Base-by-base conservation (phyloP, 2,888 invertebrate genomes). In the Cataglyphis cursor region DNA sequence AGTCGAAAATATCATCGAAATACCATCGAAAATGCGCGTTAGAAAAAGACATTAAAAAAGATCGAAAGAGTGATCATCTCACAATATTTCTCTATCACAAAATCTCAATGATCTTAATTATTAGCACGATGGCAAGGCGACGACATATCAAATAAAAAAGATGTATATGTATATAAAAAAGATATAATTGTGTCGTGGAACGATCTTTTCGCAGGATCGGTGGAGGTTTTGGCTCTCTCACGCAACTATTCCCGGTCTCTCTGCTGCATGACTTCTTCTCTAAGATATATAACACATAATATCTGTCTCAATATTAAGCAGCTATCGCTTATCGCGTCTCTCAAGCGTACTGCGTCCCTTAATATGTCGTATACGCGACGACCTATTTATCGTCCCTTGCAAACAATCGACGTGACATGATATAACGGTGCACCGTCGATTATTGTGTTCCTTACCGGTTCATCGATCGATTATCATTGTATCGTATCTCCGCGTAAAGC, bases 141-240 rank as follows among this genome's bases (percentile, higher is more conserved):
- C 54, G n/a, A n/a, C 38, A 54, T 72, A 78, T 70, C 59, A 80
- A 80, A 61, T 72, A 18, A 80, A 70, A 78, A 35, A 31, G 28
- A 57, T 57, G 48, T 78, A 59, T 78, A 48, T 70, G 15, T 10
- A 15, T 68, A 70, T 48, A 78, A 72, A 76, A 78, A 80, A 80
- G 59, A n/a, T 78, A 35, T 68, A 41, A 38, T 66, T 31, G 41
- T 59, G 10, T 54, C 35, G 51, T 28, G 15, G 41, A 75, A 35
- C 61, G 64, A 48, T 18, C 28, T 41, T 64, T 64, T 61, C 74
- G 76, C 54, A 62, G 24, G 35, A 88, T 82, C 83, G 81, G 81
- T 83, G 76, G 83, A 89, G 85, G 83, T 86, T 87, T 82, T 83
- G 90, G 73, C 87, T 62, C 54, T 21, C 59, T 44, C 73, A 21